These are phyloP conservation scores for Drosophila pseudoobscura DNA, from an alignment of 1,140 invertebrate species.

Conservation along the genomic window DNA sequence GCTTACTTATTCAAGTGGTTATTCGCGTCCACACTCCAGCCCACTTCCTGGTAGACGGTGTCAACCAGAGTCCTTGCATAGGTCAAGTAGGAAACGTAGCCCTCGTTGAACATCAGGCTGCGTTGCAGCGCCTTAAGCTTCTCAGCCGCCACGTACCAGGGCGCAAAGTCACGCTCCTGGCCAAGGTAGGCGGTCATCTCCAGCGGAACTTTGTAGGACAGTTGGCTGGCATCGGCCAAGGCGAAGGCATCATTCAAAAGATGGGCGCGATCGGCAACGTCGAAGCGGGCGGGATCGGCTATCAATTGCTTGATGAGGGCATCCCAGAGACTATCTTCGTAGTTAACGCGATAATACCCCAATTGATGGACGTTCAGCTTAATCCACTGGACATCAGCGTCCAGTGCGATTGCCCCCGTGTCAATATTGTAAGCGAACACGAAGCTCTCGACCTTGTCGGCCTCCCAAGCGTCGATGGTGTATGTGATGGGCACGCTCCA, in stretches of 20 bases:
- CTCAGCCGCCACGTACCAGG: conserved; percentile 88
- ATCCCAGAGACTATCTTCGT: conserved; percentile 88
- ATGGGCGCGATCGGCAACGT: conserved; percentile 90
- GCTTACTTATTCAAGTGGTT: conserved; percentile 86
- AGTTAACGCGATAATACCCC: conserved; percentile 95
- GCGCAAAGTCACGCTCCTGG: conserved; percentile 88
- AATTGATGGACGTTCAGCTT: conserved; percentile 94
- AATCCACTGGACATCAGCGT: conserved; percentile 86
- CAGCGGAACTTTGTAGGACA: conserved; percentile 88
- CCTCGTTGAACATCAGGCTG: conserved; percentile 85
- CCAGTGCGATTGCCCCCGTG: conserved; percentile 5
- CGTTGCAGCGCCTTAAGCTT: conserved; percentile 85
- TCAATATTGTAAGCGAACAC: conserved; percentile 64
- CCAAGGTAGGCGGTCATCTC: conserved; percentile 88
- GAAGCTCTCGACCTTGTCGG: conserved; percentile 43
- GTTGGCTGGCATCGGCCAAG: conserved; percentile 88
- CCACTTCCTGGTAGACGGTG: conserved; percentile 84
- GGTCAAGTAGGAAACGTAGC: conserved; percentile 86
- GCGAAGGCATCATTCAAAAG: conserved; percentile 94
- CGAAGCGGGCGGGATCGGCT: conserved; percentile 83
- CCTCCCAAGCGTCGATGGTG: conserved; percentile 84
- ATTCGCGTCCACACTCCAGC: conserved; percentile 85
- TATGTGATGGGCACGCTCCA: conserved; percentile 94
- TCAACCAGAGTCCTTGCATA: conserved; percentile 84
- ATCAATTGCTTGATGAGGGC: conserved; percentile 85